These are phyloP conservation scores for Micropoecilia bifurca DNA, from an alignment of 2,797 vertebrate genomes.

Conservation along the genomic window DNA sequence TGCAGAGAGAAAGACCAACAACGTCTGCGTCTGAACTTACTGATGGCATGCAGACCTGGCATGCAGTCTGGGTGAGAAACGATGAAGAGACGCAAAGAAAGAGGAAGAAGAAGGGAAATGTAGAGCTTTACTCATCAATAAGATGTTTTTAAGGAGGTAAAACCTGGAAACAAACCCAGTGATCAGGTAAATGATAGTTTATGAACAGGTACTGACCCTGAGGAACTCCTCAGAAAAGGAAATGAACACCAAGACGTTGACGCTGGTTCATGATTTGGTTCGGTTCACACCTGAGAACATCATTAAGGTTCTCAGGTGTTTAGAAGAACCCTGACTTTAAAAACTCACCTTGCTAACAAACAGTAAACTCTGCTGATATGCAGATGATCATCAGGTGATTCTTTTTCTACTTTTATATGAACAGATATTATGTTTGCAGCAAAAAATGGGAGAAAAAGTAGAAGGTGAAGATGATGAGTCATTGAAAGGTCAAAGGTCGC, in stretches of 20 bases:
- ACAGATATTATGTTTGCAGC: neutral
- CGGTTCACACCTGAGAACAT: neutral
- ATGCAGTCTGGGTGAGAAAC: conserved; percentile 67
- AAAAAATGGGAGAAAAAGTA: neutral
- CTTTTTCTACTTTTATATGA: neutral
- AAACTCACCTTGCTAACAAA: neutral
- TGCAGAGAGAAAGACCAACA: conserved; percentile 48
- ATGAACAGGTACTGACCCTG: neutral
- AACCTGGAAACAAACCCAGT: neutral
- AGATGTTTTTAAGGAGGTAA: neutral
- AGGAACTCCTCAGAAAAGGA: neutral
- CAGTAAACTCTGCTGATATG: neutral
- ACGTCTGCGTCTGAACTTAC: conserved; percentile 52
- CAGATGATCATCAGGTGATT: neutral
- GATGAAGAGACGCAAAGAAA: neutral
- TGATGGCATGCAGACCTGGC: conserved; percentile 66
- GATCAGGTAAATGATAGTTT: neutral
- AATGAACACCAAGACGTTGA: neutral
- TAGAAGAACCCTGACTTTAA: neutral
- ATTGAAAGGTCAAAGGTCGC: neutral
- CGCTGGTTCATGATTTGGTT: neutral
- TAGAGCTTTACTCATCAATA: too few species aligned
- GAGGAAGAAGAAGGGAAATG: neutral
- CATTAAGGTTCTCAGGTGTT: neutral
- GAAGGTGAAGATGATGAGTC: neutral